Conservation (phyloP, 2,888 invertebrate species). For the Apamea crenata region DNA sequence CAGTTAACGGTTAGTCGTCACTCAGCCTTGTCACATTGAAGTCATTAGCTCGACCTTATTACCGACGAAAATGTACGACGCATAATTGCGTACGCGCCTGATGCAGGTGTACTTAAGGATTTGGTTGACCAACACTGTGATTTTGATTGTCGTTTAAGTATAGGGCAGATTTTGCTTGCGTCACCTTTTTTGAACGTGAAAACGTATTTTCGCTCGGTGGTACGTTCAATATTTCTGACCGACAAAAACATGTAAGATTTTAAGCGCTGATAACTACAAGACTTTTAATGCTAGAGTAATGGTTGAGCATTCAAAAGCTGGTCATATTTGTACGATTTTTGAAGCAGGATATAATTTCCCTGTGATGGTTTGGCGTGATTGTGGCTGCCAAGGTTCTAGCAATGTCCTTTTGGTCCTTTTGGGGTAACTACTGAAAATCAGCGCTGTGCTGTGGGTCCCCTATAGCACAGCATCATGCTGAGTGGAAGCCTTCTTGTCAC, state of each 20-base stretch:
- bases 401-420: no score
- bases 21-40: constrained; percentile 46
- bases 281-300: not conserved
- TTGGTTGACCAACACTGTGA: constrained; percentile 23
- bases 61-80: constrained; percentile 42
- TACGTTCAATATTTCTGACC: not conserved
- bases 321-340: not conserved
- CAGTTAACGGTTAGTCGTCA: constrained; percentile 21
- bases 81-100: constrained; percentile 26
- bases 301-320: not conserved
- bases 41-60: constrained; percentile 59
- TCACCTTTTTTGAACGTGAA: not conserved
- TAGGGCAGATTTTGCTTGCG: constrained; percentile 11
- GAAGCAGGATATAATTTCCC: not conserved
- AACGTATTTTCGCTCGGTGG: not conserved
- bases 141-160: constrained; percentile 21
- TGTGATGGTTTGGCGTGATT: no score
- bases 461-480: no score
- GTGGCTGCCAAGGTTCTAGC: not conserved
- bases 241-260: not conserved
- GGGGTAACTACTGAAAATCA: no score
- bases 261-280: not conserved
- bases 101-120: constrained; percentile 25
- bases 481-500: no score
- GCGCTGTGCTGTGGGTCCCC: no score